Evolutionary conservation across 2,888 invertebrate species (phyloP).

Genomic region (Zeuzera pyrina): DNA sequence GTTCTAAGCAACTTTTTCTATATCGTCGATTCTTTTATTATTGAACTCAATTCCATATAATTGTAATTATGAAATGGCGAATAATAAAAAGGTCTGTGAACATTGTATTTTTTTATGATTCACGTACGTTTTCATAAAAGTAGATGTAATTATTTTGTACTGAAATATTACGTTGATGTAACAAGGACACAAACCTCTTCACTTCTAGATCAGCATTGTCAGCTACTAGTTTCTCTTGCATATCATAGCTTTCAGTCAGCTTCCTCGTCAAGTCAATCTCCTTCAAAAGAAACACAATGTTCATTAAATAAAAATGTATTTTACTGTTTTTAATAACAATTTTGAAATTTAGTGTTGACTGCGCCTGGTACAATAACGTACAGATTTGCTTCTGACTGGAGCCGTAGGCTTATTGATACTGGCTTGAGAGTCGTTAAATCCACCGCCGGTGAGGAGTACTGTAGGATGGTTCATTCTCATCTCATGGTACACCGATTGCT

Average conservation of each 20-base stretch:
- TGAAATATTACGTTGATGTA: no score
- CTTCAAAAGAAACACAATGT: constrained; percentile 32
- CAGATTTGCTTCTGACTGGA: constrained; percentile 45
- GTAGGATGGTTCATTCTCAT: constrained; percentile 47
- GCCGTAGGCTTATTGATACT: no score
- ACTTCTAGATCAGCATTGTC: constrained; percentile 80
- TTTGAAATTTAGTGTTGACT: neutral
- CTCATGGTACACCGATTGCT: constrained; percentile 37
- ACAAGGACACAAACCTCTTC: constrained; percentile 63
- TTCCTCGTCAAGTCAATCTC: constrained; percentile 68
- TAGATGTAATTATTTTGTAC: no score
- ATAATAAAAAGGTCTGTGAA: no score
- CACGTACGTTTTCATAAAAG: no score
- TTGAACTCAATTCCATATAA: no score
- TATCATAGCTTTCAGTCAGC: constrained; percentile 75
- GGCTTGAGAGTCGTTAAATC: constrained; percentile 13
- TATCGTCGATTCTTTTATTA: no score
- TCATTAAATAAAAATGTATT: constrained; percentile 13
- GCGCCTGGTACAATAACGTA: constrained; percentile 31
- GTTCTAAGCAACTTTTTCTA: no score
- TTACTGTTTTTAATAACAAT: constrained; percentile 18
- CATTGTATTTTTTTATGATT: no score
- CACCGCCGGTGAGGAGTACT: constrained; percentile 25
- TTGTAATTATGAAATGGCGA: no score
- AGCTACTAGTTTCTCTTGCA: constrained; percentile 78